These are phyloP conservation scores for Leucoptera coffeella DNA, from an alignment of 2,888 invertebrate genomes.

Conservation along the genomic window DNA sequence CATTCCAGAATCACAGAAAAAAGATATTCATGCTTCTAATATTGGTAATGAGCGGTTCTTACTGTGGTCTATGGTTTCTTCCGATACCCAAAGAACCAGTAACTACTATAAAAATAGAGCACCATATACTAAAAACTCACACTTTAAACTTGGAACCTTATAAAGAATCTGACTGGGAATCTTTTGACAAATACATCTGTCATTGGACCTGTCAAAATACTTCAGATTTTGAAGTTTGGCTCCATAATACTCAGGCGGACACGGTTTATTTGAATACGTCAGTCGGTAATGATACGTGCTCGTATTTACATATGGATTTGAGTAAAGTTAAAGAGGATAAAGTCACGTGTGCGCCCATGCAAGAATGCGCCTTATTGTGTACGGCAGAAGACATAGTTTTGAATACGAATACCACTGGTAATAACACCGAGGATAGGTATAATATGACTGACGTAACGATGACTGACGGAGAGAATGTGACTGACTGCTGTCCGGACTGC, in stretches of 20 bases:
- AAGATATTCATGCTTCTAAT: slow-evolving; percentile 65
- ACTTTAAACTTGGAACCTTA: slow-evolving; percentile 23
- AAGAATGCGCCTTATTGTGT: slow-evolving; percentile 25
- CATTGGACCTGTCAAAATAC: slow-evolving; percentile 26
- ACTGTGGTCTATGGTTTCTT: slow-evolving; percentile 64
- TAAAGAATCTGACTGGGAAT: no score
- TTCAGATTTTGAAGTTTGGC: slow-evolving; percentile 18
- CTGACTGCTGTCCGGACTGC: no score
- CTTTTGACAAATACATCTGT: slow-evolving; percentile 26
- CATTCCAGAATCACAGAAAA: slow-evolving; percentile 54
- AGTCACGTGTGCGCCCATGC: slow-evolving; percentile 18
- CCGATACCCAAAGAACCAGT: slow-evolving; percentile 16
- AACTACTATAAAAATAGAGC: no score
- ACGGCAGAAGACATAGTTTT: slow-evolving; percentile 15
- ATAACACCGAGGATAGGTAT: no score
- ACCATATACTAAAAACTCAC: slow-evolving; percentile 23
- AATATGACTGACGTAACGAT: no score
- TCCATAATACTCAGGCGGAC: slow-evolving; percentile 25
- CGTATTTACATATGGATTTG: slow-evolving; percentile 22
- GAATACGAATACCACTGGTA: neutral
- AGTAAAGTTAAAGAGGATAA: slow-evolving; percentile 16
- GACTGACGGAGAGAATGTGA: no score
- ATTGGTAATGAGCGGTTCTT: slow-evolving; percentile 58
- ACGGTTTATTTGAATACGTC: no score
- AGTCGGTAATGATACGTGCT: slow-evolving; percentile 21